These are phyloP conservation scores for Lampris incognitus DNA, from an alignment of 2,113 vertebrate species.

Conservation along the genomic window DNA sequence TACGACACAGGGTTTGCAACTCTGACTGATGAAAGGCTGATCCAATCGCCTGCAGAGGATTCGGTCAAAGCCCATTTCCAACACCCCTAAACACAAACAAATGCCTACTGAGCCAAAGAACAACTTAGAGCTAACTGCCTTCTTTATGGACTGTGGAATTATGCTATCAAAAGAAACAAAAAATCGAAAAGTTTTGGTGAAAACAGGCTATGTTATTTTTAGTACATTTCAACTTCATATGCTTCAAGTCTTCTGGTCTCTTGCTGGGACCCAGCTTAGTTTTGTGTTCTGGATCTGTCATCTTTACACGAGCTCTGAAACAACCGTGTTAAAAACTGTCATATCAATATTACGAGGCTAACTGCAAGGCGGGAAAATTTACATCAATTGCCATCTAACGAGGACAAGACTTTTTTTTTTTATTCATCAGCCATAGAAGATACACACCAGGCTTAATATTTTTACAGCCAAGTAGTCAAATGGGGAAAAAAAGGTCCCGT, in stretches of 20 bases:
- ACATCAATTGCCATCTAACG: slow-evolving; percentile 17
- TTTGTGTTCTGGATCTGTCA: not conserved
- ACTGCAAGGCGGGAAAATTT: slow-evolving; percentile 24
- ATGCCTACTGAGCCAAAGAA: too few relatives aligned
- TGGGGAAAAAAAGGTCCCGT: slow-evolving; percentile 12
- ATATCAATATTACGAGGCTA: slow-evolving; percentile 29
- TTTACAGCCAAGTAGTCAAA: too few relatives aligned
- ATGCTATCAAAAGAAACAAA: too few relatives aligned
- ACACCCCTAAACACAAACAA: too few relatives aligned
- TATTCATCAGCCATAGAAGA: slow-evolving; percentile 17
- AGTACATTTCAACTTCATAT: not conserved
- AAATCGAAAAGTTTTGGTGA: not conserved
- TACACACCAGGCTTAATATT: too few relatives aligned
- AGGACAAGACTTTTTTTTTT: slow-evolving; percentile 27
- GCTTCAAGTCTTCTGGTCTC: not conserved
- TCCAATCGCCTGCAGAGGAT: too few relatives aligned
- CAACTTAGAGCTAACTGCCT: too few relatives aligned
- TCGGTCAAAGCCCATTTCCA: too few relatives aligned
- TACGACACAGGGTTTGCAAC: too few relatives aligned
- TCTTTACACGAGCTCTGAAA: slow-evolving; percentile 11
- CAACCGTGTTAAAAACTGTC: slow-evolving; percentile 7
- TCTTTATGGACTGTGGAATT: too few relatives aligned
- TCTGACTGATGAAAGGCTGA: too few relatives aligned
- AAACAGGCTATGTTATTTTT: not conserved
- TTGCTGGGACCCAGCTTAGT: not conserved